Base-by-base conservation (phyloP, 2,888 invertebrate genomes). In the Eupithecia centaureata region DNA sequence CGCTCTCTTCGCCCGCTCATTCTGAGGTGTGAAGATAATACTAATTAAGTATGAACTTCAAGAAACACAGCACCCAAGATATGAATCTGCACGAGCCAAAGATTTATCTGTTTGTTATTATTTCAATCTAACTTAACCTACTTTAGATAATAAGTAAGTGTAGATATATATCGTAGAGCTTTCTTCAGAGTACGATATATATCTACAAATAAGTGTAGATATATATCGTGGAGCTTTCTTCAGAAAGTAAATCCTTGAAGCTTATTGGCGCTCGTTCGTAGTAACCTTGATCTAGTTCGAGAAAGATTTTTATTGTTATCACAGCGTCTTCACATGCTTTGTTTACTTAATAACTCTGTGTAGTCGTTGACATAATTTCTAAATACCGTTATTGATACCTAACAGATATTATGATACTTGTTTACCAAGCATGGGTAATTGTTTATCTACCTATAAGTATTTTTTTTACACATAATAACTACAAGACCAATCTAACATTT, bases 201-300 rank as follows among this genome's bases (percentile, higher is more conserved):
- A 42, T 18, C 47, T 47, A 18, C 47, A 47, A 47, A 18, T 42
- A 18, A 10, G 22, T 54, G 27, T 32, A n/a, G n/a, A n/a, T n/a
- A 15, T 58, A 30, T 57, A 65, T 54, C 18, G 65, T 30, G 22
- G 10, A 63, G 70, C 57, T 70, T 70, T 70, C 70, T 66, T 70
- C 35, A 38, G 61, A 70, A 70, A 65, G 64, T 66, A 65, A 52
- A 59, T 64, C 71, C 71, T 73, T 71, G 70, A 65, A 58, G 65
- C 42, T 61, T 66, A 69, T 72, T 71, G 67, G 65, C 62, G 67
- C 22, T 71, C 25, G 67, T 27, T 65, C 63, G 67, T 65, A 59
- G 67, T 69, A 70, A 65, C 74, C 73, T 73, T 74, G 74, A 64
- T 68, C 74, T 32, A 73, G 62, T 70, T 69, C 27, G 54, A 51